Evolutionary conservation across 2,113 vertebrate species (phyloP), one percentile per base, ranked within the genome.

Genomic region (Hippocampus zosterae): DNA sequence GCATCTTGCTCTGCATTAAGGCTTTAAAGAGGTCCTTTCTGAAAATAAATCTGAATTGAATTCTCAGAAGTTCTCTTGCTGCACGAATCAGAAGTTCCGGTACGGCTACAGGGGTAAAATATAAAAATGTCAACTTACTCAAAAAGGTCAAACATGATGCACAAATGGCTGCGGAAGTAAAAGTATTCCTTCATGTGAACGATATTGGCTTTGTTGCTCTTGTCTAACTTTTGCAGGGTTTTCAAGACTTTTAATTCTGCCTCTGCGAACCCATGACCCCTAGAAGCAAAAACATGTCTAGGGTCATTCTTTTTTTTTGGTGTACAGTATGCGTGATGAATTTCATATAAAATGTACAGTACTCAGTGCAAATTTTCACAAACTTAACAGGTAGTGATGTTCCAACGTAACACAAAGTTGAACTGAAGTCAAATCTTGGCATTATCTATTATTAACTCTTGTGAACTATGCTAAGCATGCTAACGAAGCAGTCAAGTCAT

Each of bases 181-280:
- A 70, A 75, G 33, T 52, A 27, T 40, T 70, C 73, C 42, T 66
- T 66, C 73, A 75, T 70, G 10, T 75, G 62, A 63, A 60, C 62
- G 3, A 52, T 66, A 63, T 60, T 75, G 29, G 67, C 62, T 12
- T 33, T 65, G 61, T 75, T 75, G 16, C 19, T 29, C 52, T 70
- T 50, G 53, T 70, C 68, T 21, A 21, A 23, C 50, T 64, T 25
- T 21, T 19, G 40, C 67, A 74, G 41, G 27, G 21, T 27, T 21
- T 65, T 44, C 46, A 74, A 65, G 56, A 69, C 56, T 53, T 57
- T 57, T 21, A 65, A 41, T 56, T 74, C 66, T 7, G 46, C 48
- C 66, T 46, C 62, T 18, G 33, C 66, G 41, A 74, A 15, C 59
- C 52, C 23, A 8, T 68, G 48, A 64, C 61, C 18, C 13, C 72